These are phyloP conservation scores for Stegostoma tigrinum DNA, from an alignment of 2,113 vertebrate species.

Conservation along the genomic window DNA sequence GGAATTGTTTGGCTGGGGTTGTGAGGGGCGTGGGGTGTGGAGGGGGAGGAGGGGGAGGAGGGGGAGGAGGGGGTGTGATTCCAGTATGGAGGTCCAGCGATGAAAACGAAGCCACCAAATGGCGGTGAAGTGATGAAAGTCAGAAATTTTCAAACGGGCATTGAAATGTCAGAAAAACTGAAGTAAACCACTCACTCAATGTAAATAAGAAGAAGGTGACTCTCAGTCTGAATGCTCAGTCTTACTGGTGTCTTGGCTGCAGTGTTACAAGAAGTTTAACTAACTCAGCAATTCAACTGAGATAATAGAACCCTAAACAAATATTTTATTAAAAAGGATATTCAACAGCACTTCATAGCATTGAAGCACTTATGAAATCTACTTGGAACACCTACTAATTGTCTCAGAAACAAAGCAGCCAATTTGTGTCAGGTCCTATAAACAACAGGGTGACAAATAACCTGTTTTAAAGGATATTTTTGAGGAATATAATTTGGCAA, in stretches of 20 bases:
- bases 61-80: no score
- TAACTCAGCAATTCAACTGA: not conserved
- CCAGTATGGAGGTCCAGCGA: not conserved
- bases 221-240: not conserved
- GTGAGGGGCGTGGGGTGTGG: no score
- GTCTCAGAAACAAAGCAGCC: not conserved
- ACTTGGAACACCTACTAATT: not conserved
- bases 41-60: no score
- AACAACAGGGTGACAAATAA: not conserved
- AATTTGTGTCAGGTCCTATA: not conserved
- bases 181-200: not conserved
- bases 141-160: not conserved
- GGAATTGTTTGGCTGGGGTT: no score
- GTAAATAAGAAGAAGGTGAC: not conserved
- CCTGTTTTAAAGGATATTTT: not conserved
- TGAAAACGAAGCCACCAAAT: not conserved
- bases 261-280: not conserved
- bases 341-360: not conserved
- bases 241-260: not conserved
- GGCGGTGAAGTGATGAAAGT: not conserved
- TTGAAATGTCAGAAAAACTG: not conserved
- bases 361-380: not conserved
- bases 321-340: not conserved
- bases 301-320: not conserved
- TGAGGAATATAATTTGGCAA: not conserved